These are phyloP conservation scores for Drosophila leontia DNA, from an alignment of 1,140 invertebrate genomes.

Conservation along the genomic window DNA sequence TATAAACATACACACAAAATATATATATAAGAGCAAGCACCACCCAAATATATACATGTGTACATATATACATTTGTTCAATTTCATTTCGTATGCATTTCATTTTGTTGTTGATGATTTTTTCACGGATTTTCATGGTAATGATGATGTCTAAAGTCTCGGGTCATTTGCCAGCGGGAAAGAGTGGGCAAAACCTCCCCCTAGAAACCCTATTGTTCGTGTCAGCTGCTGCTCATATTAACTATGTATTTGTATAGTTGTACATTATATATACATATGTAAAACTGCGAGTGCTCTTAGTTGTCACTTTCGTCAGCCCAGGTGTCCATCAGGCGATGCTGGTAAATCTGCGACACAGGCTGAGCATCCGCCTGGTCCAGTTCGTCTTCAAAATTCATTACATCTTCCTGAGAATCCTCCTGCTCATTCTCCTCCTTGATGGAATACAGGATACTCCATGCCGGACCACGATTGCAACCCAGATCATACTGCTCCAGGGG, in stretches of 20 bases:
- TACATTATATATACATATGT: background rate
- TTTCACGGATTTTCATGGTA: constrained; percentile 57
- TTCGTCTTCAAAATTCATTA: background rate
- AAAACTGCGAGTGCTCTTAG: background rate
- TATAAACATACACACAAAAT: constrained; percentile 4
- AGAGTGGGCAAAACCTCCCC: constrained; percentile 29
- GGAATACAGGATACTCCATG: background rate
- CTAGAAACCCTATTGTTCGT: background rate
- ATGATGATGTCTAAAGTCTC: constrained; percentile 72
- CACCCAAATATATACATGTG: background rate
- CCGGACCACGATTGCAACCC: too few relatives aligned
- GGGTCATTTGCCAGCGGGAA: constrained; percentile 61
- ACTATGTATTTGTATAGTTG: constrained; percentile 1
- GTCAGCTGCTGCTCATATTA: background rate
- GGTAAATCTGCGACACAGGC: too few relatives aligned
- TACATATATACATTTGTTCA: constrained; percentile 32
- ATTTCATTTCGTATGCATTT: constrained; percentile 71
- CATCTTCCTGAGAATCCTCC: background rate
- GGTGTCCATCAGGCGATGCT: background rate
- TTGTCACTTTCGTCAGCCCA: too few relatives aligned
- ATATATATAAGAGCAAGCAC: background rate
- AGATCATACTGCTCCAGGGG: background rate
- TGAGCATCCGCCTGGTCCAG: background rate
- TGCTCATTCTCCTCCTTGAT: background rate
- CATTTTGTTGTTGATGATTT: constrained; percentile 38